phyloP scores from a whole-genome alignment of 30 jellyfish, hydroid and myxozoan species.

The Mastigias papua region DNA sequence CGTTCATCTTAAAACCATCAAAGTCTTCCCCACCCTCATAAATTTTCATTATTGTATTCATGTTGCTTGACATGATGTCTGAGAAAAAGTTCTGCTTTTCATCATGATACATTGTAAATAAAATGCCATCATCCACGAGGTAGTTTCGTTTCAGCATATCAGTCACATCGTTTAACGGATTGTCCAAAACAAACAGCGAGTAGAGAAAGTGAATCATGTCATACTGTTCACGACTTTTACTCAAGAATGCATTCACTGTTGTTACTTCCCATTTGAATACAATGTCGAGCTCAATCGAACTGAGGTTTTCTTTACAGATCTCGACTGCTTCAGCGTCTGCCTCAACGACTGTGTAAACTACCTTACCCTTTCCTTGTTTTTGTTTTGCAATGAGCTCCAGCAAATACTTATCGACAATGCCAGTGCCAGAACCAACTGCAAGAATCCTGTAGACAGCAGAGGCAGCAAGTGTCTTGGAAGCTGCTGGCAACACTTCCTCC shows the following conservation, averaged over 20 bases:
- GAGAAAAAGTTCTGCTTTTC: slow-evolving; percentile 25
- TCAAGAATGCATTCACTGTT: slow-evolving; percentile 5
- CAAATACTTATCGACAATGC: slow-evolving; percentile 37
- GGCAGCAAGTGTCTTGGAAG: slow-evolving; percentile 20
- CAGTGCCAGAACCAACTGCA: slow-evolving; percentile 62
- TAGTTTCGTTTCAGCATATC: slow-evolving; percentile 7
- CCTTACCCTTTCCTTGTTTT: neutral
- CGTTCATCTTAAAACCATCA: slow-evolving; percentile 12
- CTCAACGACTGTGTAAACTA: slow-evolving; percentile 37
- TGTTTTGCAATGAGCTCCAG: slow-evolving; percentile 19
- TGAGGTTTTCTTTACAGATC: slow-evolving; percentile 26
- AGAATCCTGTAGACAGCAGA: slow-evolving; percentile 12
- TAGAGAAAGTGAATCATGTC: slow-evolving; percentile 52
- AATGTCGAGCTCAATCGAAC: slow-evolving; percentile 10
- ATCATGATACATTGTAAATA: slow-evolving; percentile 45
- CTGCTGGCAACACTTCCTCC: slow-evolving; percentile 28
- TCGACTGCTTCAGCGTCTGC: slow-evolving; percentile 57
- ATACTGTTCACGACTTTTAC: slow-evolving; percentile 6
- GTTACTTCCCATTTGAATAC: slow-evolving; percentile 28
- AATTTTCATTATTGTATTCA: slow-evolving; percentile 16
- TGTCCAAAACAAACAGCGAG: slow-evolving; percentile 22
- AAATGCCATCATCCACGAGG: slow-evolving; percentile 26
- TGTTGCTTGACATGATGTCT: slow-evolving; percentile 27
- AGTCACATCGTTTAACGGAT: slow-evolving; percentile 12
- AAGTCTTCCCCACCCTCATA: slow-evolving; percentile 38